Percentiles rank a stretch among this genome's conserved stretches.
Evolutionary conservation across 2,113 vertebrate genomes (phyloP).

Genomic region (Alligator mississippiensis): DNA sequence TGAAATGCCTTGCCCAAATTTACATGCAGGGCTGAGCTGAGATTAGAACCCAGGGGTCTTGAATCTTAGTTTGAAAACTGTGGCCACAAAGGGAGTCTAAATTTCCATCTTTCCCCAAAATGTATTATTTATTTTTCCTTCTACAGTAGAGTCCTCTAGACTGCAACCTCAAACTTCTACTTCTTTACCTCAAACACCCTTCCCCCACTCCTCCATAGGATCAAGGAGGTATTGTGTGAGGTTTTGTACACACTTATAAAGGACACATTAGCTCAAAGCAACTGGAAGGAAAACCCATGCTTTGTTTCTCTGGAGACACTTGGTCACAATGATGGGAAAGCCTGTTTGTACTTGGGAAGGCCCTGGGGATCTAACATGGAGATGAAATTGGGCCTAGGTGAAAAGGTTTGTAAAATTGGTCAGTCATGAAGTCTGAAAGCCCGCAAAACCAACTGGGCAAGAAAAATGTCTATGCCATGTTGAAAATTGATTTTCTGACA

Average conservation of each 20-base stretch:
- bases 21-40: background rate
- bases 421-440: conserved; percentile 43
- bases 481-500: conserved; percentile 37
- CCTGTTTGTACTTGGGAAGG: conserved; percentile 26
- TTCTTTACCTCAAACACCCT: background rate
- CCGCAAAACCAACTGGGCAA: background rate
- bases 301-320: background rate
- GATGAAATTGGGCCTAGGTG: background rate
- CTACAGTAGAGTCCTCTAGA: background rate
- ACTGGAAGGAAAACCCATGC: background rate
- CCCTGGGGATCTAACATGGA: background rate
- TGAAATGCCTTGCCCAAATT: background rate
- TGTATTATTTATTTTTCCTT: background rate
- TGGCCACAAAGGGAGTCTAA: background rate
- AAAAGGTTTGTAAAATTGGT: conserved; percentile 44
- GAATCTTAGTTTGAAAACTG: background rate
- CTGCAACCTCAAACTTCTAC: no score
- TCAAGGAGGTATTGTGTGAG: background rate
- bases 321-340: background rate
- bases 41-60: background rate
- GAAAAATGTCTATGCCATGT: background rate
- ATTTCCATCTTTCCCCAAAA: background rate
- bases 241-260: background rate
- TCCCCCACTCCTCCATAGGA: background rate
- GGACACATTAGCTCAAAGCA: conserved; percentile 7